Percentiles rank a stretch among this genome's conserved stretches.
Evolutionary conservation across 1,140 invertebrate species (phyloP).

Genomic region (Anastrepha ludens): DNA sequence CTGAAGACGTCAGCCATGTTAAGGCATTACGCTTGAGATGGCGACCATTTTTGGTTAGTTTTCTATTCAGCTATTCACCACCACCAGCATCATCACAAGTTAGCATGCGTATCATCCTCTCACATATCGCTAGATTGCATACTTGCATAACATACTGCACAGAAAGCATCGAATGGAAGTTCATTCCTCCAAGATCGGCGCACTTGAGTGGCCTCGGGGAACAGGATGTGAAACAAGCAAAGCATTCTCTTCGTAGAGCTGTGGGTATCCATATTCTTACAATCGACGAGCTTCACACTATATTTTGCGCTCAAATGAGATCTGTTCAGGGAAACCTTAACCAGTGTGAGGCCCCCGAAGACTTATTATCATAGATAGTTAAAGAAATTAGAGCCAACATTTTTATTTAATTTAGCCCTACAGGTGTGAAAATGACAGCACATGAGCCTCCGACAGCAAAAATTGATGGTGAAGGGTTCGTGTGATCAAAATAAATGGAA

Average conservation of each 20-base stretch:
- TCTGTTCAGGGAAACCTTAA: too few species aligned
- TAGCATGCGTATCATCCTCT: neutral
- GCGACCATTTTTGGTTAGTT: neutral
- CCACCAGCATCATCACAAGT: neutral
- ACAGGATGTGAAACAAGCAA: slow-evolving; percentile 23
- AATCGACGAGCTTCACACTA: slow-evolving; percentile 47
- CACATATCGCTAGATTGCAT: neutral
- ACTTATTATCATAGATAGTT: too few species aligned
- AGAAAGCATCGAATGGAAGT: slow-evolving; percentile 36
- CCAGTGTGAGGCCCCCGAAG: too few species aligned
- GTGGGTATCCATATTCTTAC: slow-evolving; percentile 3
- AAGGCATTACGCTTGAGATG: slow-evolving; percentile 36
- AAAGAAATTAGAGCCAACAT: too few species aligned
- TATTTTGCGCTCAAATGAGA: neutral
- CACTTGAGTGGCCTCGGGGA: slow-evolving; percentile 54
- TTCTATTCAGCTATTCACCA: neutral
- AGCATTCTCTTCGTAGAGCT: neutral
- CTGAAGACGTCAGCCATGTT: neutral
- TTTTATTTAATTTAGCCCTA: too few species aligned
- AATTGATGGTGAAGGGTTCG: too few species aligned
- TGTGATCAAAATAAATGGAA: too few species aligned
- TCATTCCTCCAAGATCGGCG: slow-evolving; percentile 50
- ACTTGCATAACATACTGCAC: neutral
- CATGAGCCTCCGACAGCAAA: too few species aligned
- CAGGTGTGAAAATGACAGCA: too few species aligned